Base-by-base conservation (phyloP, 2,888 invertebrate genomes). In the Bruchidius siliquastri region DNA sequence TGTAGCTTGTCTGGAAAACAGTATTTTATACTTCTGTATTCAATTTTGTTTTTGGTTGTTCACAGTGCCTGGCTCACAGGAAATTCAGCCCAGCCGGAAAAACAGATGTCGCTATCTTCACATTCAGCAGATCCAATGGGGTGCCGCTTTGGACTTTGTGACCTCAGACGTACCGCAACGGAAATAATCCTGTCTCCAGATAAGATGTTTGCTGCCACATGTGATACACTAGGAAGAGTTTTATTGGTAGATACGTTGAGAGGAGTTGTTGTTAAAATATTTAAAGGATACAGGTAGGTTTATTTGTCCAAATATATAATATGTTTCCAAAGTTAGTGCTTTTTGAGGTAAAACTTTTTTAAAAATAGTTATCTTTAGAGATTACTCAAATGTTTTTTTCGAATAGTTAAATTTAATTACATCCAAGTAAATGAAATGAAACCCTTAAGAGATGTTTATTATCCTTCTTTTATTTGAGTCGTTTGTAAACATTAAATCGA, bases 141-240 rank as follows among this genome's bases (percentile, higher is more conserved):
- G 0, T 91, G 94, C 83, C 92, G 96, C 75, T 94, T 93, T 86
- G 94, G 94, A 0, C 85, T 98, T 20, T 92, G 92, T 80, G 98
- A 98, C 87, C 86, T 91, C 67, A 90, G 92, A 79, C 89, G 98
- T 69, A 90, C 91, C 79, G 97, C 95, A 2, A 89, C 91, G 26
- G 88, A 87, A n/a, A 88, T 97, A n/a, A 89, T 90, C 68, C 86
- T 96, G 71, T 94, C 96, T 0, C 96, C 96, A 0, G 92, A 94
- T 85, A 90, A 93, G 74, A 90, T 91, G 32, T 88, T 97, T 3
- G 95, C 95, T 0, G 95, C 93, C 0, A 89, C 96, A 68, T 90
- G 94, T 0, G 99, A 99, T 86, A 92, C 91, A 79, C 90, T 96
- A 82, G 98, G 98, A 26, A 90, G 99, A 74, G 94, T 99, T 0